A percentile compares a stretch with the other conserved stretches of the same genome.
phyloP scores from a whole-genome alignment of 2,797 vertebrate species.

The Crotalus adamanteus region DNA sequence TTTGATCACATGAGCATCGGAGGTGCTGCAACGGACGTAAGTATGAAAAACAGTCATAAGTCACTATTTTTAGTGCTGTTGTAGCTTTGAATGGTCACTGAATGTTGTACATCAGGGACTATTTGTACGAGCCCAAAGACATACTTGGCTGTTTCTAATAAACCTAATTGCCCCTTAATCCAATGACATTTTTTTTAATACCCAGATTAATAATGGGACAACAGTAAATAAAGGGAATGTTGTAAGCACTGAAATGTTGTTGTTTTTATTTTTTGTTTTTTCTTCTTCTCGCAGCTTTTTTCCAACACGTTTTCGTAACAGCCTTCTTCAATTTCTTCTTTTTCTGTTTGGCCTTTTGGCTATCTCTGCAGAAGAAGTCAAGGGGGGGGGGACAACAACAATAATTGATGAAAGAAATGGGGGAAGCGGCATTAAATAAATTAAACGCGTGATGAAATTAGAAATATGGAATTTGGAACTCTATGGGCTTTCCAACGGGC shows the following conservation, averaged over 20 bases:
- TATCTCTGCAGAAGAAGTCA: slow-evolving; percentile 65
- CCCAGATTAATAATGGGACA: slow-evolving; percentile 35
- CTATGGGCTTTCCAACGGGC: neutral
- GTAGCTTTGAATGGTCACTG: neutral
- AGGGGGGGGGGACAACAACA: slow-evolving; percentile 2
- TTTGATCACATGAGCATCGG: too few species aligned
- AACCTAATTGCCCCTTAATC: neutral
- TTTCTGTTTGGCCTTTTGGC: slow-evolving; percentile 61
- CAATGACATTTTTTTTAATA: slow-evolving; percentile 23
- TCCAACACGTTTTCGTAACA: slow-evolving; percentile 47
- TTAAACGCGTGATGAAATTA: neutral
- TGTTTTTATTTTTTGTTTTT: slow-evolving; percentile 51
- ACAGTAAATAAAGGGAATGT: slow-evolving; percentile 53
- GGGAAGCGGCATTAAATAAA: neutral
- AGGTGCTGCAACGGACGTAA: neutral
- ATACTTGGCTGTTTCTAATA: neutral
- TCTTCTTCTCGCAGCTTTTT: slow-evolving; percentile 55
- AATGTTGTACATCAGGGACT: neutral
- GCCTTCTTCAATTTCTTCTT: slow-evolving; percentile 48
- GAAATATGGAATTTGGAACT: neutral
- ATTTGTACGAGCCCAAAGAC: neutral
- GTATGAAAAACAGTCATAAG: neutral
- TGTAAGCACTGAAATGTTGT: slow-evolving; percentile 46
- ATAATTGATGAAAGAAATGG: neutral
- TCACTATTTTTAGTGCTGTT: neutral